Conservation (phyloP, 2,888 invertebrate genomes). For the Drosophila mimica region DNA sequence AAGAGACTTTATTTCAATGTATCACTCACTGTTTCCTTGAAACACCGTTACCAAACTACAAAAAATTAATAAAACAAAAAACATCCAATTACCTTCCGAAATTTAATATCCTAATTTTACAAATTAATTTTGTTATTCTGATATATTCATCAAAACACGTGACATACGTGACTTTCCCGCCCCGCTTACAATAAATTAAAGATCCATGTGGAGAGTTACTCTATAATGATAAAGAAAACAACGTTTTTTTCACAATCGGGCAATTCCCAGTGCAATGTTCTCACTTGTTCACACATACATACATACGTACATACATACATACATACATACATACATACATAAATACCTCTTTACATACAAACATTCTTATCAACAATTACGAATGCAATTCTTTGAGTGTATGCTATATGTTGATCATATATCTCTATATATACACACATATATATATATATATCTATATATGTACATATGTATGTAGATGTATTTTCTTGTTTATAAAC, state of each 20-base stretch:
- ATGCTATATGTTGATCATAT: neutral
- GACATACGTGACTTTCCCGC: neutral
- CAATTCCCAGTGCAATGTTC: neutral
- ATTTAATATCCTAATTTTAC: neutral
- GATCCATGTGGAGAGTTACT: neutral
- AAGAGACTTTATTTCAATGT: neutral
- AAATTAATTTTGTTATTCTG: neutral
- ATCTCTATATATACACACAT: neutral
- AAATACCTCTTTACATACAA: neutral
- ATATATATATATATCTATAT: neutral
- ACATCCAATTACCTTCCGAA: neutral
- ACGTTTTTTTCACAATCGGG: neutral
- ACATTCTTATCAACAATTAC: constrained; percentile 8
- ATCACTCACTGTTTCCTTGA: neutral
- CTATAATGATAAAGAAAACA: neutral
- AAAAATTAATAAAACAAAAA: neutral
- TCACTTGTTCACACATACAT: neutral
- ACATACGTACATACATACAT: neutral
- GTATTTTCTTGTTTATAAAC: neutral
- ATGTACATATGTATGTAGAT: neutral
- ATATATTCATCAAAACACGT: neutral
- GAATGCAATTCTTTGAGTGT: neutral
- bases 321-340: neutral
- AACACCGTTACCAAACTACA: neutral
- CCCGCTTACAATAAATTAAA: no score